These are phyloP conservation scores for rabbit (Oryctolagus cuniculus) DNA, from an alignment of 2,113 vertebrate species.

Conservation along the genomic window DNA sequence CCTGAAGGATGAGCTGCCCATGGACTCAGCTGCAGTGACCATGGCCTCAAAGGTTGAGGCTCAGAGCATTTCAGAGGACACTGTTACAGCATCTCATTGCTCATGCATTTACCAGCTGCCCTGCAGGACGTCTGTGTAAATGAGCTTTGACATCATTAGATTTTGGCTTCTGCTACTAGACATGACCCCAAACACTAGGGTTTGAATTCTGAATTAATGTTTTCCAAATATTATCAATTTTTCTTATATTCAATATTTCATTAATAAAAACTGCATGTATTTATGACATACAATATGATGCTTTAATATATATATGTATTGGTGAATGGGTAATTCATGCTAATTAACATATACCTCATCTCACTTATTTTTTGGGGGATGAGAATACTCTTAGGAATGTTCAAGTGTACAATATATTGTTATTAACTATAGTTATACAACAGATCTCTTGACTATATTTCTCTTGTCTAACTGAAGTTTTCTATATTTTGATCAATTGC, in stretches of 20 bases:
- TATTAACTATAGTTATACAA: neutral
- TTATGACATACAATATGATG: neutral
- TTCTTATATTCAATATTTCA: neutral
- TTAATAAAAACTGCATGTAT: neutral
- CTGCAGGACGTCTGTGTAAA: neutral
- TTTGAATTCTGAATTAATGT: neutral
- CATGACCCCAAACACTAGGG: neutral
- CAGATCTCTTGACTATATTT: neutral
- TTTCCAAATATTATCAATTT: neutral
- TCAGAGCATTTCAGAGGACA: neutral
- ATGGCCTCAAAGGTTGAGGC: accelerated
- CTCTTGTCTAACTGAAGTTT: neutral
- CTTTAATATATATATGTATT: neutral
- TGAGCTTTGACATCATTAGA: neutral
- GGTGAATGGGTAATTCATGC: neutral
- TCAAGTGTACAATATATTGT: neutral
- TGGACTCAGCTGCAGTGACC: neutral
- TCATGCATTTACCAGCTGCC: neutral
- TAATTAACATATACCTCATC: neutral
- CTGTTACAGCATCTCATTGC: accelerated
- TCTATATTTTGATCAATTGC: neutral
- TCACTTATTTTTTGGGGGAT: neutral
- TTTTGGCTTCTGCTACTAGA: neutral
- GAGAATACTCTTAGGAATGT: neutral
- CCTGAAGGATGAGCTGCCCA: neutral